Evolutionary conservation across 1,140 invertebrate species (phyloP), one percentile per base, ranked within the genome.

Genomic region (Phocides pigmalion): DNA sequence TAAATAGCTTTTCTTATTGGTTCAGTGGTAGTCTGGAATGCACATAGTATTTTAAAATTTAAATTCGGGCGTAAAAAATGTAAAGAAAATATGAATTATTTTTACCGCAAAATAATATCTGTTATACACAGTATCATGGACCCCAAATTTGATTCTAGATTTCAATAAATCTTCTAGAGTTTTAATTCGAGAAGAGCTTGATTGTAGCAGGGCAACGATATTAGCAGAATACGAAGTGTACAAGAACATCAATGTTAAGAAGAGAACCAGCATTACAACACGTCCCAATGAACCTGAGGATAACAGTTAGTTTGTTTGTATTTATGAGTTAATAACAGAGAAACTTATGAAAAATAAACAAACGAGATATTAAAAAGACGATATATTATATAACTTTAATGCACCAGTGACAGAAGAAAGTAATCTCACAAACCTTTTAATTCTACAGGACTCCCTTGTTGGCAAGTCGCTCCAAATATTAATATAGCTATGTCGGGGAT

Each of bases 161-260:
- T 93, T 82, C 3, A 94, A 76, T 3, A 95, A 82, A 65, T 95
- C 93, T 16, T 92, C 79, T 3, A 94, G 56, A 0, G 91, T 94
- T 63, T 91, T 90, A 12, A 95, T 94, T 46, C 92, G 93, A 0
- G 89, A 91, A 0, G 94, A 94, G 14, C 94, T 94, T 1, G 94
- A 94, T 72, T 95, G 94, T 0, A 95, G 72, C 0, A 95, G 75
- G n/a, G 94, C 93, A 0, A 95, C 94, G 20, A 95, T 95, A 66
- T 94, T 95, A 0, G 94, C 94, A 2, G 94, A 93, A 69, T 94
- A 95, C 0, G 94, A 94, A 0, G 93, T 93, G 69, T 94, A 94
- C 0, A 94, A 77, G 53, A 92, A 92, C 75, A 92, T 89, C 4
- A 94, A 70, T 0, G 91, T 74, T 15, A 92, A 76, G 61, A 94